Base-by-base conservation (phyloP, 2,888 invertebrate species). In the Balanococcus diminutus region DNA sequence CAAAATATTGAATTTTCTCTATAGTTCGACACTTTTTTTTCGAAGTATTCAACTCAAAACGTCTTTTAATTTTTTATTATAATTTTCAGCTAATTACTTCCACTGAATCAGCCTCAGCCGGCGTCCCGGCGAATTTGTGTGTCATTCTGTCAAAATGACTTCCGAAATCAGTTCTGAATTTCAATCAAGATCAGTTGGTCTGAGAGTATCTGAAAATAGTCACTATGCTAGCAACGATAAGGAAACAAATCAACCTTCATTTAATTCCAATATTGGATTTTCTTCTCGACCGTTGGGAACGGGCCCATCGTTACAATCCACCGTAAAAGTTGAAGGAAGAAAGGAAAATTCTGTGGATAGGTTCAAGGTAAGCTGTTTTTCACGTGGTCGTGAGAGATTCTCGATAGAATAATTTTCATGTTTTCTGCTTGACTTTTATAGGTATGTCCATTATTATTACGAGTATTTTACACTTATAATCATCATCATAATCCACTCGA, bases 261-360 rank as follows among this genome's bases (percentile, higher is more conserved):
- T 19, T 9, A 72, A 72, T 42, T 51, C 56, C 2, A 51, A 36
- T 61, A 42, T 1, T 82, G n/a, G 22, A 82, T 22, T 16, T 32
- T 36, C 25, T 61, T 51, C 56, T 0, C 36, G 84, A 67, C 39
- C 61, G 19, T n/a, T 28, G n/a, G 72, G 39, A 16, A 9, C 28
- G 8, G 72, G 61, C 2, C 72, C 84, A 25, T 14, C 16, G 8
- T 25, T 84, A 25, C 84, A 84, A 28, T 84, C 84, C 4, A 84
- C 84, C 9, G 84, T 84, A 11, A 84, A 84, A 84, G 84, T 84
- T n/a, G 84, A 84, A 84, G 72, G 72, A 28, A 67, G 84, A 67
- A 84, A 84, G 16, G 84, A 72, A 84, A 84, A 39, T 72, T 31
- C 39, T 11, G 72, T 84, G 28, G 84, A 84, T 42, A 22, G 84